These are phyloP conservation scores for Augiades crinisus DNA, from an alignment of 2,888 invertebrate genomes.

Conservation along the genomic window DNA sequence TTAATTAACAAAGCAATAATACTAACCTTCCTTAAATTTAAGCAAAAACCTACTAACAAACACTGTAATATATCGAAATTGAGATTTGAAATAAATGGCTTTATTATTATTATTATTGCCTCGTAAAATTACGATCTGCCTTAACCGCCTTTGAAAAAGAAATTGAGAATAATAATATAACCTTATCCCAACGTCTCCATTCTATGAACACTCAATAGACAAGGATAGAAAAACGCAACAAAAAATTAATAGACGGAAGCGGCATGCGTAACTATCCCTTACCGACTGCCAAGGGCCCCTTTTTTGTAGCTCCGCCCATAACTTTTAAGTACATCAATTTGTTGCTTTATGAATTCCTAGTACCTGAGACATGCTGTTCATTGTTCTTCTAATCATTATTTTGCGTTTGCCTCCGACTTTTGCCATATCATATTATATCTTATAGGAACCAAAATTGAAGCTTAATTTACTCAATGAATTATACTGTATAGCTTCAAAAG, in stretches of 20 bases:
- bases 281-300: background rate
- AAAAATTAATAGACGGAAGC: constrained; percentile 1
- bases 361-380: constrained; percentile 15
- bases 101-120: too few relatives aligned
- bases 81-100: too few relatives aligned
- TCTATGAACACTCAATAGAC: background rate
- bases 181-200: background rate
- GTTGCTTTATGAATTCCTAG: constrained; percentile 24
- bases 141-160: too few relatives aligned
- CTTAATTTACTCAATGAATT: too few relatives aligned
- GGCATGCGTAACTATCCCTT: background rate
- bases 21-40: too few relatives aligned
- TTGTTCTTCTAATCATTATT: background rate
- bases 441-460: background rate
- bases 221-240: background rate
- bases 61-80: too few relatives aligned
- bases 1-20: too few relatives aligned
- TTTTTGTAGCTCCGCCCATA: constrained; percentile 5
- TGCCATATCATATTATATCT: background rate
- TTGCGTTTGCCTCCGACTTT: background rate
- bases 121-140: background rate
- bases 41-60: too few relatives aligned
- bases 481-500: too few relatives aligned
- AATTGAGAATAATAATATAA: too few relatives aligned
- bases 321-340: background rate